Percentiles rank a stretch among this genome's conserved stretches.
Conservation (phyloP, 2,797 vertebrate species). For the Poecile montanus region DNA sequence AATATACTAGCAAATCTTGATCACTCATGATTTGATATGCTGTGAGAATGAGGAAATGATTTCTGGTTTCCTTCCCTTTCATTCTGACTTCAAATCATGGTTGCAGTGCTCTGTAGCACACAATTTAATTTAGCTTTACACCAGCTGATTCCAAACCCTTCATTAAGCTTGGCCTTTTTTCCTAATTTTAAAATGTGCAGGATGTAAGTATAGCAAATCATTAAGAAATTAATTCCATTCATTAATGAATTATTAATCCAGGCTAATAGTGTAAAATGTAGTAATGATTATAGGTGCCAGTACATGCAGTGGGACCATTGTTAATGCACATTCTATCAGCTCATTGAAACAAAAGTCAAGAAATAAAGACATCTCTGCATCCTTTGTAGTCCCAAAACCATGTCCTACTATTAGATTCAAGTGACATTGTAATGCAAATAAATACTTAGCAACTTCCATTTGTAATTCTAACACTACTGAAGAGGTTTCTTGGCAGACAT, state of each 20-base stretch:
- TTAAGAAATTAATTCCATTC: not conserved
- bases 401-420: not conserved
- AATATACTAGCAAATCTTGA: not conserved
- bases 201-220: not conserved
- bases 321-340: not conserved
- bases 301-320: not conserved
- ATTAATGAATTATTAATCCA: conserved; percentile 41
- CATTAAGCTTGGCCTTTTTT: not conserved
- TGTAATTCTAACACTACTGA: not conserved
- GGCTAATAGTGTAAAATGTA: not conserved
- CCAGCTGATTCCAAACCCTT: not conserved
- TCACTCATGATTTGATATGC: not conserved
- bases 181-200: not conserved
- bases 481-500: not conserved
- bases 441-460: not conserved
- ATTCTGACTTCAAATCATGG: not conserved
- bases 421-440: not conserved
- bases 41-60: not conserved
- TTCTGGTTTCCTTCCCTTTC: not conserved
- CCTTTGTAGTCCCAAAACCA: not conserved
- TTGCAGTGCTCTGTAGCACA: not conserved
- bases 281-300: not conserved
- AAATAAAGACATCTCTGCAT: not conserved
- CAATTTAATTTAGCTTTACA: not conserved
- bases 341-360: not conserved